Conservation (phyloP, 2,113 vertebrate species). For the Gracilinanus agilis region DNA sequence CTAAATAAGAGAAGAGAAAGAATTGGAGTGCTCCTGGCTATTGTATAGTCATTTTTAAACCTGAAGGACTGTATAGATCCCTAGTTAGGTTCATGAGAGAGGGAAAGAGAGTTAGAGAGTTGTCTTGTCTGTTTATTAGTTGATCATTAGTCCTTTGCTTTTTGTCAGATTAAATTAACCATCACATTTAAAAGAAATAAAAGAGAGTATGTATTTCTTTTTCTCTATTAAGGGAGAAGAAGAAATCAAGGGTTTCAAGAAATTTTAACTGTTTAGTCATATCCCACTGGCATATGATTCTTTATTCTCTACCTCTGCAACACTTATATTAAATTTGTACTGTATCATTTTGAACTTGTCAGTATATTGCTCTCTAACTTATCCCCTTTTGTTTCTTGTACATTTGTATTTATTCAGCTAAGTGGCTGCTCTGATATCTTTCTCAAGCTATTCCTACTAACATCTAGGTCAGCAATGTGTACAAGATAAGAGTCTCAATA, state of each 20-base stretch:
- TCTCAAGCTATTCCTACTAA: neutral
- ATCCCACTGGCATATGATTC: too few relatives aligned
- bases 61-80: neutral
- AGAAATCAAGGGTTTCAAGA: conserved; percentile 31
- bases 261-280: conserved; percentile 10
- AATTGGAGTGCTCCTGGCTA: too few relatives aligned
- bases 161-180: too few relatives aligned
- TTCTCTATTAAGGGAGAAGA: conserved; percentile 18
- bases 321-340: neutral
- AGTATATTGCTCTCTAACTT: neutral
- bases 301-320: neutral
- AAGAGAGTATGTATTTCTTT: conserved; percentile 23
- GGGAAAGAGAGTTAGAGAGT: conserved; percentile 33
- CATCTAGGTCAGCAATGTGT: neutral
- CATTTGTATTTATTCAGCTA: conserved; percentile 5
- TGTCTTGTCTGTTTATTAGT: neutral
- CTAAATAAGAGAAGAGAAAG: neutral
- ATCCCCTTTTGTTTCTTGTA: neutral
- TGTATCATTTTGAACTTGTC: neutral
- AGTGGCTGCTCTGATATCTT: neutral
- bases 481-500: neutral
- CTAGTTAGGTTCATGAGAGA: conserved; percentile 11
- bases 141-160: too few relatives aligned
- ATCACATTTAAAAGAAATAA: too few relatives aligned
- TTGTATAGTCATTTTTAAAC: neutral